A percentile compares a stretch with the other conserved stretches of the same genome.
Conservation (phyloP, 2,797 vertebrate genomes). For the Corythornis leucogaster region DNA sequence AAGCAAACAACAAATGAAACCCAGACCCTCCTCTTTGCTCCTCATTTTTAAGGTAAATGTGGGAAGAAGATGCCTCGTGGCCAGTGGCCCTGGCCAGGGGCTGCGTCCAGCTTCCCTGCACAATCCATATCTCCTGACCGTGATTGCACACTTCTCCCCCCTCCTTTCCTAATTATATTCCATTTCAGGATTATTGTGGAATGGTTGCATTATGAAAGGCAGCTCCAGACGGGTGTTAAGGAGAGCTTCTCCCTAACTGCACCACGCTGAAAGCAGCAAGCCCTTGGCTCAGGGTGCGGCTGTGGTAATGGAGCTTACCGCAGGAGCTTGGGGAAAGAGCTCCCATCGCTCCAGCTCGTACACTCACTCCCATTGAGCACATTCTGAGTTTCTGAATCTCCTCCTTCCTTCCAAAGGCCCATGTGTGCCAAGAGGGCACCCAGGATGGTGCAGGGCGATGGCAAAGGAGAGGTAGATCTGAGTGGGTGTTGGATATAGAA, state of each 20-base stretch:
- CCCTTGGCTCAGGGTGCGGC: rapidly evolving
- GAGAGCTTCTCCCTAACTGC: not conserved
- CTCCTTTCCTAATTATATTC: constrained; percentile 5
- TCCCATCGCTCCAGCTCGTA: not conserved
- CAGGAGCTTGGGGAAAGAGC: constrained; percentile 32
- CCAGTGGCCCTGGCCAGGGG: not conserved
- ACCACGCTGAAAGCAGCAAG: rapidly evolving
- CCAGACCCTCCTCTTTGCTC: not conserved
- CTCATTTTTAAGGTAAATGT: rapidly evolving
- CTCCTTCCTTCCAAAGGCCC: not conserved
- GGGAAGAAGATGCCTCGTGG: not conserved
- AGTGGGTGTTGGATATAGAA: rapidly evolving
- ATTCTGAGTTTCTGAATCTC: not conserved
- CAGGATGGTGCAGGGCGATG: not conserved
- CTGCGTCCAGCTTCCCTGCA: not conserved
- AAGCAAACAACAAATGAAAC: no score
- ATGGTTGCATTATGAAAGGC: not conserved
- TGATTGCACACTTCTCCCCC: rapidly evolving
- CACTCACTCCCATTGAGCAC: not conserved
- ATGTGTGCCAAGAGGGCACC: rapidly evolving
- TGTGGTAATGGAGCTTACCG: constrained; percentile 16
- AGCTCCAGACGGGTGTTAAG: not conserved
- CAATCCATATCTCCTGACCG: not conserved
- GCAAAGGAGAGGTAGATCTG: not conserved
- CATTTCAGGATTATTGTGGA: constrained; percentile 10